These are phyloP conservation scores for Sylvia borin DNA, from an alignment of 2,797 vertebrate species.

Conservation along the genomic window DNA sequence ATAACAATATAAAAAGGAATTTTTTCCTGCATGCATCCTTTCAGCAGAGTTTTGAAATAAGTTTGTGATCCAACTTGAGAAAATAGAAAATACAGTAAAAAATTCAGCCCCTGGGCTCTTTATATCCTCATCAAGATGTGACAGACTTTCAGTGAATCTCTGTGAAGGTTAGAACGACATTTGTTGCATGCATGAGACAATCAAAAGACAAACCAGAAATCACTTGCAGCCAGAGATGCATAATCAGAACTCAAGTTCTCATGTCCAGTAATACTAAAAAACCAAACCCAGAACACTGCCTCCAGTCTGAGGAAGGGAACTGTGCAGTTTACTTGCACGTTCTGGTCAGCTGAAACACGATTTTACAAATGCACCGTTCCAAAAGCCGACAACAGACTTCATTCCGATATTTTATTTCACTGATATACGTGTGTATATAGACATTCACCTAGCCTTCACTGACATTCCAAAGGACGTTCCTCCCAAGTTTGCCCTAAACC, in stretches of 20 bases:
- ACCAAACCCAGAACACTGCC: neutral
- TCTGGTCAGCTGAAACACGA: neutral
- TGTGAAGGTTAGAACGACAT: neutral
- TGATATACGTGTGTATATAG: neutral
- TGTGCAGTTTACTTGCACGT: rapidly evolving
- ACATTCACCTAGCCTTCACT: neutral
- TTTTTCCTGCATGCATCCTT: too few relatives aligned
- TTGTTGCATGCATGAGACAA: neutral
- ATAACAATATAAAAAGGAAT: neutral
- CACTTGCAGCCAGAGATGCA: neutral
- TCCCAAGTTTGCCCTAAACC: neutral
- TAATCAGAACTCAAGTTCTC: neutral
- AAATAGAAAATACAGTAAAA: neutral
- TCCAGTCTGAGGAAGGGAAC: neutral
- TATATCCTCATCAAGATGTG: neutral
- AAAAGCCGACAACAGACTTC: neutral
- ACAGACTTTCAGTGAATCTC: neutral
- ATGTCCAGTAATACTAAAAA: neutral
- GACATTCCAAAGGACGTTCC: neutral
- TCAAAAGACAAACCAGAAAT: neutral
- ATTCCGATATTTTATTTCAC: neutral
- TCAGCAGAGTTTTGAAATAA: neutral
- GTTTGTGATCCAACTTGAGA: neutral
- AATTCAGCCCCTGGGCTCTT: neutral
- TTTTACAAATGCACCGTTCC: neutral